Percentiles rank a stretch among this genome's conserved stretches.
These are phyloP conservation scores for Oryzias celebensis DNA, from an alignment of 2,113 vertebrate genomes.

Conservation along the genomic window DNA sequence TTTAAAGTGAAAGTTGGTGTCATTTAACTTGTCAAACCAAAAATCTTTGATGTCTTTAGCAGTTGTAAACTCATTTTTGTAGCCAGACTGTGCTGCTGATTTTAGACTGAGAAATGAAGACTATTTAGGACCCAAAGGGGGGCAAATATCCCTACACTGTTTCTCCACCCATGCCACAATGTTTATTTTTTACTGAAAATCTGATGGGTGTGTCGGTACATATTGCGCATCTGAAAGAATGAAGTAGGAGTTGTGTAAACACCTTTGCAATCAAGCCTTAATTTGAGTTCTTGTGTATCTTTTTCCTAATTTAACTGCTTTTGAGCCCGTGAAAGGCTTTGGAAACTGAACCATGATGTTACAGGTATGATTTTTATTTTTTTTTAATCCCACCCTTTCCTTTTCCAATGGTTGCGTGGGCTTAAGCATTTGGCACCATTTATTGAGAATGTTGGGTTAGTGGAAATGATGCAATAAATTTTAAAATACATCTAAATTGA, in stretches of 20 bases:
- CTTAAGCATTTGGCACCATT: conserved; percentile 27
- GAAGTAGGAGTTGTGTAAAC: conserved; percentile 12
- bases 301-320: conserved; percentile 4
- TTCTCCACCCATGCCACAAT: conserved; percentile 8
- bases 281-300: conserved; percentile 6
- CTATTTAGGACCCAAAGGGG: not conserved
- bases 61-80: conserved; percentile 51
- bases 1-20: conserved; percentile 56
- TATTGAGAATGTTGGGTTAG: conserved; percentile 34
- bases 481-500: conserved; percentile 25
- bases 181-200: conserved; percentile 23
- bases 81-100: conserved; percentile 34
- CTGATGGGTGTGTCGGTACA: conserved; percentile 14
- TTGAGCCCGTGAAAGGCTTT: conserved; percentile 23
- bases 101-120: conserved; percentile 22
- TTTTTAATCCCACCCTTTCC: not conserved
- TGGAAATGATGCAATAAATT: conserved; percentile 70
- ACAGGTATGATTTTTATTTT: conserved; percentile 8
- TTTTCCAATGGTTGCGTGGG: conserved; percentile 11
- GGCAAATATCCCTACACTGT: not conserved
- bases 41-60: conserved; percentile 26
- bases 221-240: conserved; percentile 18
- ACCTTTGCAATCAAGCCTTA: conserved; percentile 54
- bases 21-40: conserved; percentile 56
- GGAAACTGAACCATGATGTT: conserved; percentile 44